A percentile compares a stretch with the other conserved stretches of the same genome.
Conservation (phyloP, 2,797 vertebrate genomes). For the Clamator glandarius region DNA sequence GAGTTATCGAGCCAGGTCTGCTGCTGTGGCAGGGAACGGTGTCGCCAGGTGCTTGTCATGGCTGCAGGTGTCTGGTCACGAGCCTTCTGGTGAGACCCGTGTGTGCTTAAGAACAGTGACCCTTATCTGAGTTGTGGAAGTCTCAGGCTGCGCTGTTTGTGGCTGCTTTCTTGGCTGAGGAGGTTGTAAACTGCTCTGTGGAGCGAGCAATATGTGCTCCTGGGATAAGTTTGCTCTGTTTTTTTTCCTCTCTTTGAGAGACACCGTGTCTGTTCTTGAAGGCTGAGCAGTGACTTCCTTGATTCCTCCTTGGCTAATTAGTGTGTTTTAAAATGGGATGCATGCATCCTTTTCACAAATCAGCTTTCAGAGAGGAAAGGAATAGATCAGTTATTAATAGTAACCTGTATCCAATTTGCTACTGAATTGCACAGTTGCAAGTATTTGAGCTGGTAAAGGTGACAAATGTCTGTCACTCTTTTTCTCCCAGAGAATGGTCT, state of each 20-base stretch:
- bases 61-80: rapidly evolving
- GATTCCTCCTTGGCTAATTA: conserved; percentile 19
- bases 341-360: conserved; percentile 27
- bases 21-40: rapidly evolving
- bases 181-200: rapidly evolving
- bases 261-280: background rate
- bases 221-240: background rate
- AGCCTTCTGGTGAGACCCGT: background rate
- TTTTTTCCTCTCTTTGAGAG: background rate
- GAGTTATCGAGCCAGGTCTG: background rate
- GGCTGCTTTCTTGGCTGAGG: background rate
- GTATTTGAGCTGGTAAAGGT: background rate
- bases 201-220: background rate
- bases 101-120: background rate
- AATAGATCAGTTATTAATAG: conserved; percentile 64
- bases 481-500: background rate
- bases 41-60: background rate
- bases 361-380: background rate
- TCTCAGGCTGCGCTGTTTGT: background rate
- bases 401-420: conserved; percentile 44
- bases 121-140: rapidly evolving
- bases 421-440: background rate
- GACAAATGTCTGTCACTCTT: background rate
- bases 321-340: conserved; percentile 5
- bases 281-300: background rate